These are phyloP conservation scores for Pogonocherus hispidulus DNA, from an alignment of 2,888 invertebrate genomes.

Conservation along the genomic window DNA sequence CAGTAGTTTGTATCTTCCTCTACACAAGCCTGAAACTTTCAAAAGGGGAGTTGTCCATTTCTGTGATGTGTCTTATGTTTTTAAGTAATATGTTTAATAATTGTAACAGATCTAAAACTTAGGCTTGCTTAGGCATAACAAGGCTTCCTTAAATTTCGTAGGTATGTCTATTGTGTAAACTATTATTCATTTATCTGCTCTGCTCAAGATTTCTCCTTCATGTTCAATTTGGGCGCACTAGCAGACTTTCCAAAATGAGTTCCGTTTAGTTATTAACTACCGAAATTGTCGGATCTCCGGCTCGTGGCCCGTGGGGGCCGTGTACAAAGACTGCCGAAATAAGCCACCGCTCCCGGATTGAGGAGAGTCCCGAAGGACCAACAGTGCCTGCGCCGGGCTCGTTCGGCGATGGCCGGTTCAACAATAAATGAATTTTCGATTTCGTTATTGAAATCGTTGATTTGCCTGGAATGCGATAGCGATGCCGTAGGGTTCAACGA, in stretches of 20 bases:
- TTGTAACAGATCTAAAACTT: too few relatives aligned
- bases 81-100: too few relatives aligned
- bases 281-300: constrained; percentile 5
- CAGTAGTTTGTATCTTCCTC: too few relatives aligned
- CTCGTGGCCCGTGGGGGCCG: constrained; percentile 44
- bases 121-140: too few relatives aligned
- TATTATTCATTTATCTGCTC: too few relatives aligned
- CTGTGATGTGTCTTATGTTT: too few relatives aligned
- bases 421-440: constrained; percentile 60
- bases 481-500: neutral
- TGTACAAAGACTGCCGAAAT: constrained; percentile 59
- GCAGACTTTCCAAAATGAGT: neutral
- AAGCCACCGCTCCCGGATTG: constrained; percentile 60
- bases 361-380: constrained; percentile 57
- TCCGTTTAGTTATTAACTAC: neutral
- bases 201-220: too few relatives aligned
- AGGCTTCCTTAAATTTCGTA: too few relatives aligned
- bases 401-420: constrained; percentile 57
- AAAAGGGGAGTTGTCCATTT: too few relatives aligned
- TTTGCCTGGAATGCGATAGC: constrained; percentile 50
- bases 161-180: too few relatives aligned
- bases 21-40: too few relatives aligned
- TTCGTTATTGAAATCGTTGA: constrained; percentile 58
- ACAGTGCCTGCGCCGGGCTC: constrained; percentile 49
- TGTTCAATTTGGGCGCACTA: neutral